Base-by-base conservation (phyloP, 2,888 invertebrate species). In the Tetragnatha montana region DNA sequence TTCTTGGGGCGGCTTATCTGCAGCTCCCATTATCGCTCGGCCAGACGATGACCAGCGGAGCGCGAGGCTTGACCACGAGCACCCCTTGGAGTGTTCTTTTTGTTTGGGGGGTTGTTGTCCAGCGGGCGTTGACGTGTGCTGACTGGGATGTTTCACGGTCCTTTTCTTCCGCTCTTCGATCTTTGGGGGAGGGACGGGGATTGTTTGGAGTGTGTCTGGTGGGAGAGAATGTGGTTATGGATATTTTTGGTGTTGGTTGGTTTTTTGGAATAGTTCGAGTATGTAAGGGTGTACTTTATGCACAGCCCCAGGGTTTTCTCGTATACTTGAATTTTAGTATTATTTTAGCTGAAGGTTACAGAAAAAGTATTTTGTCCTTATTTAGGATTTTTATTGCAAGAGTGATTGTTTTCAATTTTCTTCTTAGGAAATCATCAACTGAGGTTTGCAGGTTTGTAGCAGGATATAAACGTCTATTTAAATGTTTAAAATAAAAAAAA, bases 111-210 rank as follows among this genome's bases (percentile, higher is more conserved):
- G 49, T 70, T 50, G 79, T 71, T 35, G 82, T 74, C 82, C 82
- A 60, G 51, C 68, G 68, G 80, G 86, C 80, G 86, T 86, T 86
- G 86, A 86, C 80, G 86, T 86, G 86, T 86, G 80, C 73, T 60
- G 74, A 80, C 86, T 80, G 21, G 74, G 80, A 86, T 86, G 80
- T 86, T 86, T 86, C 86, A 86, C 80, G 86, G 86, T 86, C 86
- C 80, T 68, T 86, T 86, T 80, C 86, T 80, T 80, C 85, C 60
- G 82, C 71, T 68, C 74, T 68, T 73, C 60, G 69, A 70, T 50
- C 60, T 49, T 74, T 35, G 50, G 70, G 49, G 22, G n/a, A 8
- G 47, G 68, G 81, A 71, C 6, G 47, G 81, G 49, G 51, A 51
- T 14, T 68, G 35, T 79, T 86, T 86, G 86, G 79, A 69, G 84